Percentiles rank a stretch among this genome's conserved stretches.
phyloP scores from a whole-genome alignment of 2,113 vertebrate genomes.

The Climacteris rufus region DNA sequence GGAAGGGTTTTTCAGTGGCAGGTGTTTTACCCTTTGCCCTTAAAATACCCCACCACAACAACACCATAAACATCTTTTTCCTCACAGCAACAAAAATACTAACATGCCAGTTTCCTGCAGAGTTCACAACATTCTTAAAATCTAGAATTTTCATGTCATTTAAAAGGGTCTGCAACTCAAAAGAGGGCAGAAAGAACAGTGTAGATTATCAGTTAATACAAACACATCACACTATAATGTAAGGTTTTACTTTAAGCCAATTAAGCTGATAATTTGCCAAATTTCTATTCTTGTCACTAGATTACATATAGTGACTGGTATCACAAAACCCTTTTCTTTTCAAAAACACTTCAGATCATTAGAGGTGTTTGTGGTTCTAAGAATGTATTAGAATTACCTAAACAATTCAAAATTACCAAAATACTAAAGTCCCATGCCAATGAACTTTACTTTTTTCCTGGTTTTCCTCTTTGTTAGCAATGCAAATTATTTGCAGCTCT shows the following conservation, averaged over 20 bases:
- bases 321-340: not conserved
- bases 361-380: not conserved
- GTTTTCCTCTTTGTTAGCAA: not conserved
- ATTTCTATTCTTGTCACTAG: not conserved
- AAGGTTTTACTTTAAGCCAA: not conserved
- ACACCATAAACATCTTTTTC: too few species aligned
- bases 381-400: not conserved
- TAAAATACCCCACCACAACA: too few species aligned
- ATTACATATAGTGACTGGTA: not conserved
- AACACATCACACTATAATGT: rapidly evolving
- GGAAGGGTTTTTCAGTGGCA: rapidly evolving
- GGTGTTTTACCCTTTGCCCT: not conserved
- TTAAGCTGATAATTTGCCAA: not conserved
- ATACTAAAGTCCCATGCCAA: not conserved
- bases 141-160: not conserved
- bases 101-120: not conserved
- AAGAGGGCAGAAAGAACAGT: not conserved
- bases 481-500: not conserved
- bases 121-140: not conserved
- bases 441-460: not conserved
- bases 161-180: not conserved
- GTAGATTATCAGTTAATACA: not conserved
- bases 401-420: not conserved
- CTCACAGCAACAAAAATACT: not conserved
- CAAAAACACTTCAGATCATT: not conserved